Evolutionary conservation across 2,113 vertebrate genomes (phyloP), one percentile per base, ranked within the genome.

Genomic region (Ornithorhynchus anatinus): DNA sequence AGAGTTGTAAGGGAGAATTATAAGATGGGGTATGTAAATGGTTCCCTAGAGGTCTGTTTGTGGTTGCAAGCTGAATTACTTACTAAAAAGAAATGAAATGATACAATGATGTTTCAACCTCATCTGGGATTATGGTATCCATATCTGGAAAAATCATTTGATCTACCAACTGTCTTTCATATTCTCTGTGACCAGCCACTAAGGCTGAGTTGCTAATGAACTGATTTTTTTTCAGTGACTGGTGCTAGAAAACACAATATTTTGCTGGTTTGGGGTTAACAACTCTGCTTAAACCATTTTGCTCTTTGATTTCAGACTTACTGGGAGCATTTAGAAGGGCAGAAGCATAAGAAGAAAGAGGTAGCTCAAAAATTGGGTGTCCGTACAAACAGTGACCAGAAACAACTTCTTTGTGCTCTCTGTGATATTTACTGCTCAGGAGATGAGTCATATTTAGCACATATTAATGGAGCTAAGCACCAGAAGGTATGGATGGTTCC

Each of bases 311-410:
- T 39, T 25, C 84, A 96, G 95, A 92, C 89, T 1, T 95, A 96
- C 76, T 79, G 85, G 29, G 92, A 95, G 60, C 95, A 92, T 72
- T 91, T 93, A 13, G 94, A 96, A 33, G 91, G 95, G 20, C 95
- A 97, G 81, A 95, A 95, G 84, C 95, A 95, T 86, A 92, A 92
- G 72, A 96, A 96, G 87, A 95, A 95, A 65, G 93, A 94, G 69
- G 78, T 88, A 1, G 90, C 94, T 11, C 82, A 92, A 68, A 94
- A 94, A 73, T 75, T 80, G 27, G 92, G 94, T 10, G 66, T 63
- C 6, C 64, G 86, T 74, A 66, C 85, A 1, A 88, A 31, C 2
- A 83, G 84, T 10, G 90, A 89, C n/a, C 79, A 92, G 77, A 92
- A 76, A 1, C 93, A 91, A 74, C 81, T 93, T 56, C 90, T 82